phyloP scores from a whole-genome alignment of 2,113 vertebrate species.

The Prolemur simus region DNA sequence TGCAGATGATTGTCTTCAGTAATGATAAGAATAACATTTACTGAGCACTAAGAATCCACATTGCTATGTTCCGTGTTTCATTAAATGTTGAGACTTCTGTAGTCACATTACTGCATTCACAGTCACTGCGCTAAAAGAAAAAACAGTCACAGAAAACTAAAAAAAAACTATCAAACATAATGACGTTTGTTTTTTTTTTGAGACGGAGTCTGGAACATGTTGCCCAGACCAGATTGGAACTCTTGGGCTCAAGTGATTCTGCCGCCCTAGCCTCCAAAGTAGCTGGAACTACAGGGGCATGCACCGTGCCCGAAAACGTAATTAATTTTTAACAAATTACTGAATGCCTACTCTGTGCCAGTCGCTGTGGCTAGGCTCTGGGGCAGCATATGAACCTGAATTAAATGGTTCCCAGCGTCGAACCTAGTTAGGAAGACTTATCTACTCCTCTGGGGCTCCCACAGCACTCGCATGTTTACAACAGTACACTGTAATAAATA shows the following conservation, averaged over 20 bases:
- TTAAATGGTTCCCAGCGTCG: background rate
- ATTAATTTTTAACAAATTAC: constrained; percentile 4
- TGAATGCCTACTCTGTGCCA: background rate
- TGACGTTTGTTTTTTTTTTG: background rate
- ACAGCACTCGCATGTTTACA: background rate
- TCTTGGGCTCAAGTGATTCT: too few species aligned
- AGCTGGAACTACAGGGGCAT: too few species aligned
- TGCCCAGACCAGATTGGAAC: too few species aligned
- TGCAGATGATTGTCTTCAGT: background rate
- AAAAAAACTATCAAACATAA: background rate
- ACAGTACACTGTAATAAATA: background rate
- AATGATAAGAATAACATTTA: background rate
- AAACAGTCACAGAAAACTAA: background rate
- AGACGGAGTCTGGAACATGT: too few species aligned
- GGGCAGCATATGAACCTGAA: background rate
- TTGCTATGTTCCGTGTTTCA: background rate
- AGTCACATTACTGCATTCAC: background rate
- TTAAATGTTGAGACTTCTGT: background rate
- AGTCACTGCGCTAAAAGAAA: background rate
- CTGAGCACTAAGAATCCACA: background rate
- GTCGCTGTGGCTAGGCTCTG: background rate
- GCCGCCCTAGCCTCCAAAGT: too few species aligned
- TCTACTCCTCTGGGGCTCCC: background rate
- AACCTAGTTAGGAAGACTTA: background rate
- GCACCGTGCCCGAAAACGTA: background rate